These are phyloP conservation scores for Zelleria hepariella DNA, from an alignment of 2,888 invertebrate genomes.

Conservation along the genomic window DNA sequence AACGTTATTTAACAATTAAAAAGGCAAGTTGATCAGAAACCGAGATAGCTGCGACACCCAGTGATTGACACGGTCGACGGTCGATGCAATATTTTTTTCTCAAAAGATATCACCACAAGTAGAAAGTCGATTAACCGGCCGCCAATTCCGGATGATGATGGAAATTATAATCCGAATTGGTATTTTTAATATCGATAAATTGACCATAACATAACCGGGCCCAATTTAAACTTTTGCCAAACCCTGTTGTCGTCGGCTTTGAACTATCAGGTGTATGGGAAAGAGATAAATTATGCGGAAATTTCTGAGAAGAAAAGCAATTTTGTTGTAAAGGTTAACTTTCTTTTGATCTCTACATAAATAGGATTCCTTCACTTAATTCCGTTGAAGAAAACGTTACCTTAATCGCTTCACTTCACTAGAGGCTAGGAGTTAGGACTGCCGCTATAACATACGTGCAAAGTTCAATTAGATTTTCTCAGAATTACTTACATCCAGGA, in stretches of 20 bases:
- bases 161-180: slow-evolving; percentile 1
- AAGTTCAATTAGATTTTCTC: neutral
- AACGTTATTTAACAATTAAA: slow-evolving; percentile 47
- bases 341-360: neutral
- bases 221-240: neutral
- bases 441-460: neutral
- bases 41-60: slow-evolving; percentile 33
- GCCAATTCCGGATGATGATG: neutral
- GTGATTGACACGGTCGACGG: slow-evolving; percentile 24
- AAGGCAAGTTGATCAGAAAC: slow-evolving; percentile 33
- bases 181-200: slow-evolving; percentile 4
- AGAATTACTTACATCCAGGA: slow-evolving; percentile 13
- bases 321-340: neutral
- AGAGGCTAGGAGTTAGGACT: neutral
- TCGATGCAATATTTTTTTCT: neutral
- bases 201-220: neutral
- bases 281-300: neutral
- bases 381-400: neutral
- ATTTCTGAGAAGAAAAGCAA: neutral
- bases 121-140: slow-evolving; percentile 1
- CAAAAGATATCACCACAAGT: neutral
- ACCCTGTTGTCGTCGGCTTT: neutral
- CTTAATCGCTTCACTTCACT: neutral
- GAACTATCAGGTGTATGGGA: neutral
- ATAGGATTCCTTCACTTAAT: neutral